Evolutionary conservation across 2,888 invertebrate genomes (phyloP), one percentile per base, ranked within the genome.

Genomic region (Trissoscelio sp.): DNA sequence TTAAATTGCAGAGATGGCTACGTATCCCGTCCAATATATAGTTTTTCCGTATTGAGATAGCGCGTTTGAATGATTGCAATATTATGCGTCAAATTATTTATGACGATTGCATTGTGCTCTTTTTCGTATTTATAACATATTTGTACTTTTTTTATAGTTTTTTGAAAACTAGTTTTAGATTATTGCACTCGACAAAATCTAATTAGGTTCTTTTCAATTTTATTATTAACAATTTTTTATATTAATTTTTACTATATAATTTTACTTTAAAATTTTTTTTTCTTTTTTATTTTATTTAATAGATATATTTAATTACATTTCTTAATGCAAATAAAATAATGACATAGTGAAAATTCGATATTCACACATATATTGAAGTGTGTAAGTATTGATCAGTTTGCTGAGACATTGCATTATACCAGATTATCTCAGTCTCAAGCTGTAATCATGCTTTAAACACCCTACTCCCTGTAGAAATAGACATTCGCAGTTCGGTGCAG

Each of bases 401-500:
- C 53, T 62, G 64, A 79, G 67, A 79, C 62, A 73, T 79, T 79
- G 73, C 73, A 55, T 78, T 70, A 60, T 73, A 24, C 70, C 39
- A 78, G 79, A 73, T 73, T 79, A 79, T 72, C 53, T 78, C 22
- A 79, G 73, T 73, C 67, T 66, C 53, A 66, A 57, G 51, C 58
- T 79, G 73, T 79, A 79, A 79, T 79, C 53, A 60, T 67, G 79
- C 73, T 67, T 79, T 79, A 79, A 79, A 79, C 64, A 58, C 70
- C 62, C 28, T n/a, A 37, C 60, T 46, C 67, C 53, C 57, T 34
- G 58, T 58, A 48, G 66, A 66, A 79, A 66, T 66, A 66, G 66
- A 66, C 55, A 60, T 51, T 66, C 62, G 51, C 66, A 72, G 48
- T 39, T 66, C 60, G 31, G 37, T 60, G 73, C 28, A 11, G 14